Base-by-base conservation (phyloP, 2,888 invertebrate genomes). In the Terebella lapidaria region DNA sequence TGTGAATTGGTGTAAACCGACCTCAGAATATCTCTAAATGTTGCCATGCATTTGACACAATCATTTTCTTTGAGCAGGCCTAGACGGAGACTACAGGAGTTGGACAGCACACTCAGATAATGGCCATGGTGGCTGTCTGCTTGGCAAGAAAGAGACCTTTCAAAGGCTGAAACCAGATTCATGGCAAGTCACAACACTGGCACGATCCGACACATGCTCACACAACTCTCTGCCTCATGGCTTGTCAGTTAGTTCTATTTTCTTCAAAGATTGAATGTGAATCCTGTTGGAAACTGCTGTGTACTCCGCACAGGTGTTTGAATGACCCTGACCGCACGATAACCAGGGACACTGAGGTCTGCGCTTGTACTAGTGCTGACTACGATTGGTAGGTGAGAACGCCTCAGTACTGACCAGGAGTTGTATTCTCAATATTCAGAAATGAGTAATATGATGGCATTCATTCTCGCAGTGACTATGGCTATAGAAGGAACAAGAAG, bases 341-440 rank as follows among this genome's bases (percentile, higher is more conserved):
- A 29, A 2, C 42, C 22, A 52, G 28, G 26, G 57, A 28, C 3
- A 56, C 30, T 22, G 61, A 63, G 10, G 52, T 46, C 0, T 80
- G 80, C 66, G 54, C n/a, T 15, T 80, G 80, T 65, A 73, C 72
- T 1, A 65, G 71, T 28, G 76, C 74, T 20, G 80, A 80, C 67
- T 80, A 74, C 68, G 76, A 77, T 65, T 80, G 79, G 79, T 79
- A 64, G 64, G 71, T n/a, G n/a, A n/a, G n/a, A n/a, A n/a, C n/a
- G n/a, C n/a, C n/a, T n/a, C n/a, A n/a, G n/a, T n/a, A n/a, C n/a
- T n/a, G n/a, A n/a, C n/a, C n/a, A n/a, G n/a, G n/a, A n/a, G n/a
- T n/a, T n/a, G n/a, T n/a, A n/a, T n/a, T n/a, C n/a, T n/a, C 75
- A 3, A 10, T 15, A 35, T 35, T 35, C 35, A 18, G 35, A 18